These are phyloP conservation scores for Sebastes iracundus DNA, from an alignment of 2,797 vertebrate genomes.

Conservation along the genomic window DNA sequence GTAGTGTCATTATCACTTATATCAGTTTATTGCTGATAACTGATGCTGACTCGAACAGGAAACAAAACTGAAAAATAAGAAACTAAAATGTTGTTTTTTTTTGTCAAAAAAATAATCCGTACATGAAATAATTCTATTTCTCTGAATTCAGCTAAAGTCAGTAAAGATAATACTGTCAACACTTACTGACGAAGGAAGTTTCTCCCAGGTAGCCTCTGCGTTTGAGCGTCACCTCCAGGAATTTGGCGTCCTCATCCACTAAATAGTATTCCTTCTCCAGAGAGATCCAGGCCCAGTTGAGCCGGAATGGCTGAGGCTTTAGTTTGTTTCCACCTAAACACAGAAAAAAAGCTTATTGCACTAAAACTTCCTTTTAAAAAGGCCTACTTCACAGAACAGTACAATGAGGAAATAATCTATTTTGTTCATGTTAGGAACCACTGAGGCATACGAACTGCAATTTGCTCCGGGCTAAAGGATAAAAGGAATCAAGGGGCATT, in stretches of 20 bases:
- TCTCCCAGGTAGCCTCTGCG: conserved; percentile 87
- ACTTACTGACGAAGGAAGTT: conserved; percentile 91
- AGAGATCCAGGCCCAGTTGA: conserved; percentile 93
- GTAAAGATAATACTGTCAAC: neutral
- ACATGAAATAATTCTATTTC: neutral
- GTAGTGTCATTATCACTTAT: neutral
- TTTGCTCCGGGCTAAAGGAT: conserved; percentile 32
- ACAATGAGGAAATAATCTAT: conserved; percentile 15
- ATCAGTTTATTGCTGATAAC: neutral
- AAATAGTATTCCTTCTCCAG: conserved; percentile 87
- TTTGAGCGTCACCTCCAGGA: conserved; percentile 86
- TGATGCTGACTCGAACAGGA: neutral
- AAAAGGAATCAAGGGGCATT: conserved; percentile 45
- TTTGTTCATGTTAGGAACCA: conserved; percentile 39
- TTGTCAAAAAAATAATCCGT: too few relatives aligned
- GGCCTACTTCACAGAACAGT: neutral
- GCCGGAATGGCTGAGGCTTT: conserved; percentile 85
- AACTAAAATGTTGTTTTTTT: neutral
- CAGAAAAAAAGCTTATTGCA: conserved; percentile 25
- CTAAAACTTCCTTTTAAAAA: conserved; percentile 20
- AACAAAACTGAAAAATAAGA: neutral
- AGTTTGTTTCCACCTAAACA: conserved; percentile 86
- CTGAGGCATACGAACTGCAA: conserved; percentile 43
- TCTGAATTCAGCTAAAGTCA: neutral
- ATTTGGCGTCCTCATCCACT: conserved; percentile 86